Base-by-base conservation (phyloP, 2,113 vertebrate genomes). In the Fregata magnificens region DNA sequence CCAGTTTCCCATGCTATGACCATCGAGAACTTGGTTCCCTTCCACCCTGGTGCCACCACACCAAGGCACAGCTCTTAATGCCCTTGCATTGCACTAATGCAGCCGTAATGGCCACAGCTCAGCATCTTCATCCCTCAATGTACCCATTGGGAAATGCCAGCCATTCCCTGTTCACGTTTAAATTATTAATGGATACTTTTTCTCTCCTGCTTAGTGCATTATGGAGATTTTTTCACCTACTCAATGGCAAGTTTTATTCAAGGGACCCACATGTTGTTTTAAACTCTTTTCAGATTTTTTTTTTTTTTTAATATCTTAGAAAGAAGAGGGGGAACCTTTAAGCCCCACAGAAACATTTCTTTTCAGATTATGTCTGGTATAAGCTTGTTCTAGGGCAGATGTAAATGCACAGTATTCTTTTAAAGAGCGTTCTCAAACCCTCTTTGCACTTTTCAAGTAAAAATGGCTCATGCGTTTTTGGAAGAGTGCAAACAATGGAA, bases 401-500 rank as follows among this genome's bases (percentile, higher is more conserved):
- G 45, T 80, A 80, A 93, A 66, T 19, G 45, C 34, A 44, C 25
- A 44, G 8, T 80, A 50, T 89, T 52, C 82, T 59, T 95, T 52
- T 45, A 86, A 96, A 92, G 16, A 5, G 5, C 77, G 24, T 82
- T 91, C 83, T 95, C 91, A 95, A 91, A 90, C 47, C 6, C 21
- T 65, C 19, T 74, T 83, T 91, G 29, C 79, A 72, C 31, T 97
- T 96, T 76, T 78, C 81, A 34, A 97, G 61, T 95, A 74, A 82
- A 95, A 87, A 86, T 14, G 52, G 44, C 50, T 86, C 32, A 34
- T 85, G 19, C 91, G 76, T 94, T 93, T 97, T 96, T 90, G 69
- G 94, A 94, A 88, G 69, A 69, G 78, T 82, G 49, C 69, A 80
- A 96, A 91, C 91, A 95, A 95, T 50, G 81, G 77, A 95, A 95